phyloP scores from a whole-genome alignment of 1,140 invertebrate genomes.

The Amphibalanus amphitrite region DNA sequence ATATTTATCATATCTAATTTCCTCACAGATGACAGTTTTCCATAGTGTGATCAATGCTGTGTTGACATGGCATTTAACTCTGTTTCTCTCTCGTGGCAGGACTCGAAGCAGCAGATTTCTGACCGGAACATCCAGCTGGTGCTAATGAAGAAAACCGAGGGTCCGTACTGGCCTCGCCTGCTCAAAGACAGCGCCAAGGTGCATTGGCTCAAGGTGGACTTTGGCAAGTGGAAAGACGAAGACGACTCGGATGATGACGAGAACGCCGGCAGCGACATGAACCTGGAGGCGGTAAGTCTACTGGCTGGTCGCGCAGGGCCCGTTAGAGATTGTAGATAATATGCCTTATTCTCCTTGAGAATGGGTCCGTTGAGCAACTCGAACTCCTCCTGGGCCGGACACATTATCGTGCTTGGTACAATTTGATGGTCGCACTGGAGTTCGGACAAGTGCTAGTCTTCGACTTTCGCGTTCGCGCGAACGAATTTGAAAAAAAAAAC shows the following conservation, averaged over 20 bases:
- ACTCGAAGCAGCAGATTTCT: conserved; percentile 35
- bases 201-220: conserved; percentile 94
- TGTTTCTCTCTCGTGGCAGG: conserved; percentile 24
- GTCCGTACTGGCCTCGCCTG: conserved; percentile 69
- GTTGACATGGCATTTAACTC: conserved; percentile 7
- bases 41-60: conserved; percentile 8
- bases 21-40: not conserved
- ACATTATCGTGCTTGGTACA: too few species aligned
- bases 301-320: too few species aligned
- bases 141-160: conserved; percentile 49
- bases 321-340: too few species aligned
- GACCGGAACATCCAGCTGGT: conserved; percentile 60
- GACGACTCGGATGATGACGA: conserved; percentile 54
- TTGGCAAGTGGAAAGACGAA: conserved; percentile 93
- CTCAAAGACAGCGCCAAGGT: conserved; percentile 73
- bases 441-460: too few species aligned
- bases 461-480: too few species aligned
- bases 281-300: not conserved
- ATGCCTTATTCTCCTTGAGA: too few species aligned
- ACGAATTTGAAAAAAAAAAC: too few species aligned
- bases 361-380: too few species aligned
- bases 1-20: not conserved
- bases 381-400: too few species aligned
- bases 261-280: not conserved
- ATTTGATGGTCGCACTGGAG: too few species aligned